A percentile compares a stretch with the other conserved stretches of the same genome.
Conservation (phyloP, 2,888 invertebrate genomes). For the Oxytorus armatus region DNA sequence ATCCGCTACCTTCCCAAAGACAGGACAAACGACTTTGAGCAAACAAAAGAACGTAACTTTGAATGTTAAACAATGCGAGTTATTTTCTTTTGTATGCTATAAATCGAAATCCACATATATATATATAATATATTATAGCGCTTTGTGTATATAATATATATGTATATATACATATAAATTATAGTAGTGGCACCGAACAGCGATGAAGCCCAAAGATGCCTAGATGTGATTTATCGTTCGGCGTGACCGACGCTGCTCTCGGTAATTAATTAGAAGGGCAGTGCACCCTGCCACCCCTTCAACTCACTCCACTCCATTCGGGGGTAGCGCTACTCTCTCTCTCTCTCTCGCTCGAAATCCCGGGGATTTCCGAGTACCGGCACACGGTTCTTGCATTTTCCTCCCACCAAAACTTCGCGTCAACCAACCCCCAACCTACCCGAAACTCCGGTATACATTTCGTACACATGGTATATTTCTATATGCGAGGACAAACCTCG, state of each 20-base stretch:
- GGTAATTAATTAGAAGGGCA: slow-evolving; percentile 66
- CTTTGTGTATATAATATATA: slow-evolving; percentile 9
- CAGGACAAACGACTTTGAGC: no score
- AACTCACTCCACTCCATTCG: neutral
- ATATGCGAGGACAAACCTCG: slow-evolving; percentile 17
- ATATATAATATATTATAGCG: neutral
- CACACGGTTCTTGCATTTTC: slow-evolving; percentile 65
- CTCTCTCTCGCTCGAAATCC: slow-evolving; percentile 55
- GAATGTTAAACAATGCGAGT: no score
- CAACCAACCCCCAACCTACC: no score
- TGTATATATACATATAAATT: slow-evolving; percentile 14
- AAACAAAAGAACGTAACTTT: no score
- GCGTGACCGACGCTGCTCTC: slow-evolving; percentile 65
- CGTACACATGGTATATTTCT: slow-evolving; percentile 4
- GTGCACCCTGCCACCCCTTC: slow-evolving; percentile 3
- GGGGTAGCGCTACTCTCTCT: neutral
- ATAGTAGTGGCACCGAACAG: slow-evolving; percentile 58
- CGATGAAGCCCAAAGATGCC: slow-evolving; percentile 67
- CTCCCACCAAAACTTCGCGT: slow-evolving; percentile 16
- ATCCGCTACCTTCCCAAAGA: no score
- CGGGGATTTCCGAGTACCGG: slow-evolving; percentile 59
- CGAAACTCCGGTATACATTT: neutral
- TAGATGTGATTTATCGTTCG: slow-evolving; percentile 67
- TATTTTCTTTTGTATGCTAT: neutral
- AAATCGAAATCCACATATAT: neutral